A percentile compares a stretch with the other conserved stretches of the same genome.
Evolutionary conservation across 2,797 vertebrate genomes (phyloP).

Genomic region (Tokudaia tokunoshimensis): DNA sequence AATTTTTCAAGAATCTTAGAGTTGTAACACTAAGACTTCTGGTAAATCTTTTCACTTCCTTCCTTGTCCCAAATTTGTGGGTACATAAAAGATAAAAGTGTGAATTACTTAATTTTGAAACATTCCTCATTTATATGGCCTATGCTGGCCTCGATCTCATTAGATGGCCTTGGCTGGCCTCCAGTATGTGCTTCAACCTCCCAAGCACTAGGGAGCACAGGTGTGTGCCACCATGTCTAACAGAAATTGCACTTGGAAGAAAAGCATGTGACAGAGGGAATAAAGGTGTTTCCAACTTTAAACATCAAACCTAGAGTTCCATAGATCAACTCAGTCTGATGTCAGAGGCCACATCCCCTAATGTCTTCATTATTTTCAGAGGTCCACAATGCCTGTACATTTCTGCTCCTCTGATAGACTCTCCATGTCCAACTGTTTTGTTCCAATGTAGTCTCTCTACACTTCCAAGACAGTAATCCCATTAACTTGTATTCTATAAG

Average conservation of each 20-base stretch:
- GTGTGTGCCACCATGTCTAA: not conserved
- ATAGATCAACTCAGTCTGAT: not conserved
- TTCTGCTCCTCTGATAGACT: not conserved
- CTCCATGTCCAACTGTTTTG: not conserved
- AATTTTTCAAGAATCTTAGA: not conserved
- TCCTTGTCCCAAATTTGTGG: not conserved
- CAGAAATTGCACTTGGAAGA: not conserved
- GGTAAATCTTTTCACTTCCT: not conserved
- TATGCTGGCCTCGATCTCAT: not conserved
- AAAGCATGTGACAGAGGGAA: not conserved
- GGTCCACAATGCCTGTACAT: not conserved
- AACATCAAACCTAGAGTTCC: not conserved
- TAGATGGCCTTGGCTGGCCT: not conserved
- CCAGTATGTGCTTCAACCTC: not conserved
- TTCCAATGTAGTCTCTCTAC: not conserved
- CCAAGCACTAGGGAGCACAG: not conserved
- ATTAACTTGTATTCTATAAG: not conserved
- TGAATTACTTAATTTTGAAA: not conserved
- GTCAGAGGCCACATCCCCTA: not conserved
- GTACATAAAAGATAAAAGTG: not conserved
- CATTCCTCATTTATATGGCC: not conserved
- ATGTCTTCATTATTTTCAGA: not conserved
- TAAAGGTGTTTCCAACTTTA: not conserved
- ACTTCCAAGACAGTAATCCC: not conserved
- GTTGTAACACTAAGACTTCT: not conserved